Base-by-base conservation (phyloP, 2,113 vertebrate species). In the Setophaga kirtlandii region DNA sequence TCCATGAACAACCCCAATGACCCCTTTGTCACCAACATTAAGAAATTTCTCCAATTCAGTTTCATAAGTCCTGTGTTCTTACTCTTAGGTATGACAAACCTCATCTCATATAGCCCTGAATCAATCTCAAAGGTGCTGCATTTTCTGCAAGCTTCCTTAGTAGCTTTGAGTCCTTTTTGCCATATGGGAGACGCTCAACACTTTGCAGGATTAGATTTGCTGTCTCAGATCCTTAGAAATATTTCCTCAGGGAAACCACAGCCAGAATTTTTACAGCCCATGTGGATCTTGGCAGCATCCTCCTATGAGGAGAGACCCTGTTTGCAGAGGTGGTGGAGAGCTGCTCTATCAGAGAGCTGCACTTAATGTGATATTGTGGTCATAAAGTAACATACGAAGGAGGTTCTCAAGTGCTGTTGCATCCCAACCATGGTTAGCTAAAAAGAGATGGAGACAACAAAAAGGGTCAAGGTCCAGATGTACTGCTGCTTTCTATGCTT, bases 1-100 rank as follows among this genome's bases (percentile, higher is more conserved):
- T 98, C 98, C 20, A 87, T 98, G 68, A 97, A 97, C 96, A 98
- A 98, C 44, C 97, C 98, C 10, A 89, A 93, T 4, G 98, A 99
- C 53, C 98, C 98, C 5, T 97, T 99, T 75, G 97, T 98, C 52
- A 62, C 78, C 31, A 97, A 98, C 86, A 97, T 98, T 49, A 98
- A 98, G 96, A 98, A 97, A 68, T 95, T 98, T 77, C 73, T 98
- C 6, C 90, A 97, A 16, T 95, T 98, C 80, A 93, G 50, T 90
- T 27, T 98, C 8, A 76, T 98, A 5, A 97, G 9, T 81, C 98
- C 97, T 12, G 0, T 98, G 15, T 18, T 98, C 7, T 1, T 98
- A 2, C 7, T 97, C 6, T 12, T 96, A 53, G 94, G 98, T 98
- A 98, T 84, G 83, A 37, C 17, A 67, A 11, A 53, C 9, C 2